Percentiles rank a stretch among this genome's conserved stretches.
These are phyloP conservation scores for Cacoxenus indagator DNA, from an alignment of 2,888 invertebrate genomes.

Conservation along the genomic window DNA sequence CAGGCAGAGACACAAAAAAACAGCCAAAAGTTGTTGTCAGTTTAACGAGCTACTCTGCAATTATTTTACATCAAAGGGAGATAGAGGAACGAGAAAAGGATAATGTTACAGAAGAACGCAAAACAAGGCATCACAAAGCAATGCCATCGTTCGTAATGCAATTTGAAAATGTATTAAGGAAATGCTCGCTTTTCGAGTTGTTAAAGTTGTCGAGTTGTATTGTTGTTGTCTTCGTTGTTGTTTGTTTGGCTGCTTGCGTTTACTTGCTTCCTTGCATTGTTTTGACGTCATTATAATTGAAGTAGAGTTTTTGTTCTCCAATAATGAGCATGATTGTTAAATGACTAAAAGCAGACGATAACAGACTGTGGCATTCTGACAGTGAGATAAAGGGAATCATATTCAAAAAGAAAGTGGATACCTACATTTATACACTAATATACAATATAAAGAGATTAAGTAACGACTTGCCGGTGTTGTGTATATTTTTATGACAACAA, in stretches of 20 bases:
- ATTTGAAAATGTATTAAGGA: constrained; percentile 39
- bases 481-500: neutral
- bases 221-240: neutral
- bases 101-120: neutral
- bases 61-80: neutral
- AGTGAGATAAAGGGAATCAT: neutral
- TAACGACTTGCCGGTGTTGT: neutral
- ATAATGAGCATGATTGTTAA: constrained; percentile 56
- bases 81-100: neutral
- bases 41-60: no score
- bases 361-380: constrained; percentile 43
- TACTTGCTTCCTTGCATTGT: constrained; percentile 45
- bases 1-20: neutral
- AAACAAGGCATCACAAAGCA: neutral
- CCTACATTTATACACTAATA: no score
- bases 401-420: neutral
- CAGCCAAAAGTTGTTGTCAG: neutral
- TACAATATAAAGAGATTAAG: neutral
- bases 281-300: constrained; percentile 66
- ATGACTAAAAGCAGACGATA: constrained; percentile 54
- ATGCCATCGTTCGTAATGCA: neutral
- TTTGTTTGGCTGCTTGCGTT: constrained; percentile 42
- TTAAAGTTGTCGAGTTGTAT: constrained; percentile 27
- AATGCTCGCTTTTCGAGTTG: constrained; percentile 61
- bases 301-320: constrained; percentile 62